phyloP scores from a whole-genome alignment of 1,140 invertebrate genomes.

The Lutraria rhynchaena region DNA sequence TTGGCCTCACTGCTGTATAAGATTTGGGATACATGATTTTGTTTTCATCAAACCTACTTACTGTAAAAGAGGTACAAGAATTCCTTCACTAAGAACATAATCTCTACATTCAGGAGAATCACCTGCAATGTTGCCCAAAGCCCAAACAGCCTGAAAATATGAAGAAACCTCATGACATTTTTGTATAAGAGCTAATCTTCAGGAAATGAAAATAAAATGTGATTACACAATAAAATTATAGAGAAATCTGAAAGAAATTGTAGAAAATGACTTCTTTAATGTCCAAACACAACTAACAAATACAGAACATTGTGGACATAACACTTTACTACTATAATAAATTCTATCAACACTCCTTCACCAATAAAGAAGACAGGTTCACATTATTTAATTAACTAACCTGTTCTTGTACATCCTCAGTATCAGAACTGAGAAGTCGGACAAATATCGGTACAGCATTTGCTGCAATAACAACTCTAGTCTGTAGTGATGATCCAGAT shows the following conservation, averaged over 20 bases:
- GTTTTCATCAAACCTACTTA: constrained; percentile 85
- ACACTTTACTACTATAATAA: too few relatives aligned
- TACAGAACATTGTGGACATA: too few relatives aligned
- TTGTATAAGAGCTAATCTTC: not conserved
- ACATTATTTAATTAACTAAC: constrained; percentile 76
- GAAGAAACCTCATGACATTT: not conserved
- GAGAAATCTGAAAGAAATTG: too few relatives aligned
- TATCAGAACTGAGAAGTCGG: constrained; percentile 89
- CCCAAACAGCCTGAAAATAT: constrained; percentile 94
- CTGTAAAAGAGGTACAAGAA: constrained; percentile 94
- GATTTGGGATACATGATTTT: too few relatives aligned
- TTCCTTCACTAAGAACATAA: constrained; percentile 92
- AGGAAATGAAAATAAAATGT: too few relatives aligned
- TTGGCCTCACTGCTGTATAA: too few relatives aligned
- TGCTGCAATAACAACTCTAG: constrained; percentile 95
- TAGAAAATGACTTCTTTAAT: too few relatives aligned
- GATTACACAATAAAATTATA: too few relatives aligned
- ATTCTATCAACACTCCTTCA: too few relatives aligned
- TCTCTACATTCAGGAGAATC: constrained; percentile 96
- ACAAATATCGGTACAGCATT: constrained; percentile 97
- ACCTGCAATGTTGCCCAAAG: constrained; percentile 97
- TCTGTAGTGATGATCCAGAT: constrained; percentile 97
- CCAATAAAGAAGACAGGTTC: too few relatives aligned
- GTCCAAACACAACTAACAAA: too few relatives aligned
- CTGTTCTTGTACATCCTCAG: constrained; percentile 97